Base-by-base conservation (phyloP, 2,888 invertebrate species). In the Parasteatoda lunata region DNA sequence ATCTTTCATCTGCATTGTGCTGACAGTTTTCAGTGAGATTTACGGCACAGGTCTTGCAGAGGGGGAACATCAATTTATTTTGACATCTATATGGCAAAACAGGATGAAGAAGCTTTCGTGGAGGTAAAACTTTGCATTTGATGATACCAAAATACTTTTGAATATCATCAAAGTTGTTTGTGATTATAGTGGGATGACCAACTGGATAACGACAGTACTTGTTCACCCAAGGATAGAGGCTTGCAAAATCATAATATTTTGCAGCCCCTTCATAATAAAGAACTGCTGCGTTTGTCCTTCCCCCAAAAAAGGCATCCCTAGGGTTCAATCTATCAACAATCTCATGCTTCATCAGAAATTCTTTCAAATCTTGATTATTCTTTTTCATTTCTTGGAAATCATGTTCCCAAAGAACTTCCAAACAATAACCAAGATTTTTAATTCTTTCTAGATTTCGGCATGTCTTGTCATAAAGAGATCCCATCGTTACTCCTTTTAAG, bases 161-260 rank as follows among this genome's bases (percentile, higher is more conserved):
- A 89, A 83, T 89, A 88, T 90, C 90, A 91, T 0, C 65, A 54
- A 90, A 90, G 51, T 90, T 77, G 70, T 90, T 82, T 4, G 66
- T 73, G 84, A 73, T 89, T 80, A 90, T 83, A 30, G 89, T 54
- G 5, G 90, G 89, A 66, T 91, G 90, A 9, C 90, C 90, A 0
- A 90, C 51, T 3, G 91, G 91, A 70, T 90, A 90, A 0, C 73
- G 13, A 9, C 88, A 77, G 49, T 51, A 66, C 66, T 77, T 51
- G 47, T 59, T 47, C 11, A 75, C 64, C 15, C 78, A 90, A 0
- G 91, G 90, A 79, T 91, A 91, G 7, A 91, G 73, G 3, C 87
- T 87, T 0, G 88, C 89, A 54, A 91, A 90, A 69, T 91, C 90
- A 6, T 89, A 54, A 75, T 91, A 90, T n/a, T 87, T 84, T 3